These are phyloP conservation scores for Camelus dromedarius DNA, from an alignment of 2,113 vertebrate genomes.

Conservation along the genomic window DNA sequence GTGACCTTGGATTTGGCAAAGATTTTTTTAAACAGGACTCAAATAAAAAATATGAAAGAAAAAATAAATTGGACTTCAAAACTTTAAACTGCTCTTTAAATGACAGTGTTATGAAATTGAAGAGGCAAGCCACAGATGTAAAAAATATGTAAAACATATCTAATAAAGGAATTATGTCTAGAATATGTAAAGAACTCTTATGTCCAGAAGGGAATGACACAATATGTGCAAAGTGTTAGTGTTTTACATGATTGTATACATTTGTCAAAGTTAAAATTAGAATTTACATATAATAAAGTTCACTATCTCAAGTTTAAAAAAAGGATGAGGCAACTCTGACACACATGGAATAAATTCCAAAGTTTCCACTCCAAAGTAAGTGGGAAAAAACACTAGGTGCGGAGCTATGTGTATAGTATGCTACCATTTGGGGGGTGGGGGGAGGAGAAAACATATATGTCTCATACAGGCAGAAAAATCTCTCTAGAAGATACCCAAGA, in stretches of 20 bases:
- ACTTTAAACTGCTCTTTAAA: conserved; percentile 61
- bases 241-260: not conserved
- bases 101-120: conserved; percentile 54
- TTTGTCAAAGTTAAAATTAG: conserved; percentile 49
- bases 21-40: conserved; percentile 60
- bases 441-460: not conserved
- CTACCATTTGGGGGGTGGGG: not conserved
- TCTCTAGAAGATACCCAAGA: not conserved
- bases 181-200: conserved; percentile 7
- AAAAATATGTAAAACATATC: conserved; percentile 51
- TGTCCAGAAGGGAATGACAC: no score
- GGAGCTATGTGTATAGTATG: conserved; percentile 11
- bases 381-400: not conserved
- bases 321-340: not conserved
- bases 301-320: not conserved
- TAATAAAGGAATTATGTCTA: conserved; percentile 39
- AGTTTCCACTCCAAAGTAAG: not conserved
- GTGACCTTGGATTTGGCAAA: conserved; percentile 51
- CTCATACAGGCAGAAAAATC: not conserved
- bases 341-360: not conserved
- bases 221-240: not conserved
- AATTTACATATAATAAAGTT: no score
- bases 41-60: conserved; percentile 65
- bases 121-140: conserved; percentile 42
- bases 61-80: conserved; percentile 55